Base-by-base conservation (phyloP, 2,888 invertebrate genomes). In the Sesamia inferens region DNA sequence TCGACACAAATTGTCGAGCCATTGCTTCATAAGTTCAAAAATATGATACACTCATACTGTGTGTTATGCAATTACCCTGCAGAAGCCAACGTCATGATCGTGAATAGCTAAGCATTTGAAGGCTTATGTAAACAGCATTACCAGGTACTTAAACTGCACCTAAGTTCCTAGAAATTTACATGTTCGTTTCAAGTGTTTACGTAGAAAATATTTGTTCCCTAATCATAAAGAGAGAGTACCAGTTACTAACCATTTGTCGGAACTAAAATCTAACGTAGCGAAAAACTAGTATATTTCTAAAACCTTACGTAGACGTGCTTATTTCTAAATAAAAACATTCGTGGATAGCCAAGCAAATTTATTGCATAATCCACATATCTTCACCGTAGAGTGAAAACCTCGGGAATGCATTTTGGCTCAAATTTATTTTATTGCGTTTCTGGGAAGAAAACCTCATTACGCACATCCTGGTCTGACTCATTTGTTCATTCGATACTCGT, bases 171-270 rank as follows among this genome's bases (percentile, higher is more conserved):
- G 19, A 64, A 51, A 19, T 42, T 54, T 59, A 10, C 31, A 61
- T 48, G 10, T 10, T 22, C 5, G 47, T 65, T 31, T 59, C 48
- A 61, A 19, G 13, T 63, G 5, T 78, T 14, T 44, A n/a, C 58
- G 13, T 47, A 54, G 22, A 4, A n/a, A 54, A 14, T 42, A 57
- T n/a, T 68, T 39, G 13, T 62, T 61, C 62, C 22, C 13, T 10
- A 16, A 68, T 67, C 80, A 80, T 78, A 80, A 78, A 78, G 58
- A 80, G 74, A 79, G 51, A 54, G 44, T 19, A 39, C 67, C 68
- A 74, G 67, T 62, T 74, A 75, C 54, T 68, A n/a, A 63, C 24
- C 5, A 14, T 68, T 68, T 31, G 13, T 42, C 6, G 51, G 31
- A 58, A 42, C 51, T 51, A 42, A 10, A 44, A 55, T n/a, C 13